Evolutionary conservation across 2,113 vertebrate species (phyloP), one percentile per base, ranked within the genome.

Genomic region (Struthio camelus): DNA sequence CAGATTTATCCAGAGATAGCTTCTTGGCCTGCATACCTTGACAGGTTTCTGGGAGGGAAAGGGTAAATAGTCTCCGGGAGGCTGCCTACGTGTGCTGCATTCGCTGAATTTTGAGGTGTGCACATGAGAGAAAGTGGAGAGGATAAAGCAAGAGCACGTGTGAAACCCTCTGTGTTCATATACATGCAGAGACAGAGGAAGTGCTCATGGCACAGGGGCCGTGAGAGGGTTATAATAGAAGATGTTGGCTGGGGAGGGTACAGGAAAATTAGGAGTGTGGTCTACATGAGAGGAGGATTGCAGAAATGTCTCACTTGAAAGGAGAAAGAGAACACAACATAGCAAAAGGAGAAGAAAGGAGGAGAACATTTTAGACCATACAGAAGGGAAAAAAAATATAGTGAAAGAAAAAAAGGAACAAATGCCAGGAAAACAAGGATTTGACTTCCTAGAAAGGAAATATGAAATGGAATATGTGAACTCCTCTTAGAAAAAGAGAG

Each of bases 1-100:
- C 93, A 95, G 95, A 97, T 97, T 95, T 94, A 91, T 81, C 89
- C 91, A 93, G 95, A 94, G 89, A 94, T 94, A 95, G 81, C 84
- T 95, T 93, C 85, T 96, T 96, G 91, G 94, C 96, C 95, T 96
- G 56, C 93, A 6, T 84, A 92, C 88, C 93, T 95, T 97, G 96
- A 96, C 92, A 93, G 95, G 93, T 95, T 96, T 97, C 96, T 92
- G 93, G 94, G 90, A 96, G 90, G 2, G 32, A 92, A 84, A 96
- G 96, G 86, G 96, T 91, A 89, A 93, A 95, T 90, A 96, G 95
- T 96, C 77, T 44, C 17, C 12, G 27, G 65, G 28, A 44, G 44
- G 42, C 65, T 80, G 6, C 77, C 76, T 90, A 25, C 59, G 59
- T 81, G 77, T 81, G 80, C 85, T 78, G 89, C 90, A 69, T 96